Evolutionary conservation across 1,140 invertebrate species (phyloP), one percentile per base, ranked within the genome.

Genomic region (Caenorhabditis tropicalis): DNA sequence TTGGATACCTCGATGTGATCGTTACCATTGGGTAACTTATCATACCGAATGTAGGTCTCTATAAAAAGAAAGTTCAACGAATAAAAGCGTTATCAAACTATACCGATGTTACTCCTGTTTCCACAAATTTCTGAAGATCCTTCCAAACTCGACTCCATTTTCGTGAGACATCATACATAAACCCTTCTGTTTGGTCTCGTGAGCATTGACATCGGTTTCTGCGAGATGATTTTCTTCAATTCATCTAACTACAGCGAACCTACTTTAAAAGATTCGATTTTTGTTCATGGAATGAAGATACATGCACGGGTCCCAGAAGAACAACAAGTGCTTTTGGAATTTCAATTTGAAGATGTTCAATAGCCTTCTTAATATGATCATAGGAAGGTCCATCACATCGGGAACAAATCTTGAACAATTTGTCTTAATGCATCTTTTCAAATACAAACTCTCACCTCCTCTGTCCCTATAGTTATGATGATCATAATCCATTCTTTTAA

Each of bases 381-480:
- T 88, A 83, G 31, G 91, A 84, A 24, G 89, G 91, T 7, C 79
- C 87, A 4, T 79, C 49, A 48, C 89, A 90, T 27, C 84, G 81
- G 12, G 58, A 27, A 53, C 89, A 90, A 46, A 91, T 56, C 89
- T 90, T 29, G n/a, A 87, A 83, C n/a, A n/a, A n/a, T n/a, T n/a
- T n/a, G n/a, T n/a, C 51, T 60, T 15, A 33, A 29, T 48, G 65
- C 27, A 4, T n/a, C n/a, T n/a, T n/a, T n/a, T n/a, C n/a, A n/a
- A n/a, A n/a, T n/a, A n/a, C n/a, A n/a, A n/a, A n/a, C n/a, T n/a
- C n/a, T 74, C 79, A 91, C 89, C 85, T 90, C 89, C 79, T 90
- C 90, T 3, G 89, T 90, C 15, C 89, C 89, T 49, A 90, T 89
- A 10, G 90, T 89, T 12, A 90, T 87, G 43, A 90, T 89, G 27